Evolutionary conservation across 1,140 invertebrate genomes (phyloP).

Genomic region (Musca vetustissima): DNA sequence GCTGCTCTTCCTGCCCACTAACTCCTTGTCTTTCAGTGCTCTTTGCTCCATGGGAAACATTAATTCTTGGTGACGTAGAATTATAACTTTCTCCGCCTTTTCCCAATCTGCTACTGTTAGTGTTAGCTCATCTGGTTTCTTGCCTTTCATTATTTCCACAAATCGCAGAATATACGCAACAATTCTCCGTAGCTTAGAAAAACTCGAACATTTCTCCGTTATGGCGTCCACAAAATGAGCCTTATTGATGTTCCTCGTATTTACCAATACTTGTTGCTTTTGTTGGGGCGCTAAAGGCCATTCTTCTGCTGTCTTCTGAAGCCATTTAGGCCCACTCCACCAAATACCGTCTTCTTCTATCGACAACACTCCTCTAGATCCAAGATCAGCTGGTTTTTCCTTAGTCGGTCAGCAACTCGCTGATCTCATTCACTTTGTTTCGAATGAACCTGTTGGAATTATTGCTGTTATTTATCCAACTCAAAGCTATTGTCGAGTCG

Average conservation of each 20-base stretch:
- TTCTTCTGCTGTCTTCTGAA: not conserved
- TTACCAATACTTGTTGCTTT: too few species aligned
- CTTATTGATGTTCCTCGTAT: too few species aligned
- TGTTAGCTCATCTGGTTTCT: not conserved
- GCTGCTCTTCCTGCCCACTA: not conserved
- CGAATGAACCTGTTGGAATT: too few species aligned
- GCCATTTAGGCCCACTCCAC: slow-evolving; percentile 19
- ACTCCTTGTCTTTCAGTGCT: not conserved
- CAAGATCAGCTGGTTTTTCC: too few species aligned
- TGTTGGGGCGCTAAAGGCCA: too few species aligned
- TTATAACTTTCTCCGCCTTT: not conserved
- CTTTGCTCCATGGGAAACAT: not conserved
- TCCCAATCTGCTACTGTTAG: not conserved
- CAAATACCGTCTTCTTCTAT: slow-evolving; percentile 8
- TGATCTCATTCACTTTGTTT: too few species aligned
- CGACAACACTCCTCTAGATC: too few species aligned
- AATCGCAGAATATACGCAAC: not conserved
- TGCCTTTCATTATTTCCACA: not conserved
- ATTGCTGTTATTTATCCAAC: too few species aligned
- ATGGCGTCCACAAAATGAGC: too few species aligned
- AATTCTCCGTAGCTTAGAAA: not conserved
- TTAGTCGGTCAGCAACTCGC: too few species aligned
- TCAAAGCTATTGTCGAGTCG: too few species aligned
- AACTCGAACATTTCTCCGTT: not conserved
- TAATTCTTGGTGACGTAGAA: not conserved